Evolutionary conservation across 2,797 vertebrate genomes (phyloP), one percentile per base, ranked within the genome.

Genomic region (Melanotaenia pygmaea): DNA sequence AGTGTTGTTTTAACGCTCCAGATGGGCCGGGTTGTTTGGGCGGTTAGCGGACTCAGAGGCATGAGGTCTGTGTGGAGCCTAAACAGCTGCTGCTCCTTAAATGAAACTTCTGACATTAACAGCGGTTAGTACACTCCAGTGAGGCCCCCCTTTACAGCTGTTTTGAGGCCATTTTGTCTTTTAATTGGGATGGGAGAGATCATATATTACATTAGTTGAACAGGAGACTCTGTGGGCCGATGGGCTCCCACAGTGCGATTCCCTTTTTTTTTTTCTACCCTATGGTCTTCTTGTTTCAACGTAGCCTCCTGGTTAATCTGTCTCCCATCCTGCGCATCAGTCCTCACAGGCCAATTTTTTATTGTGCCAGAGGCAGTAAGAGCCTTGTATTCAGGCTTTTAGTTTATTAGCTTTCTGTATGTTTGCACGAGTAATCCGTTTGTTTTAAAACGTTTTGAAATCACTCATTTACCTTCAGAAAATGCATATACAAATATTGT

Each of bases 31-130:
- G 75, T 72, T 72, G 74, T 66, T 18, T 84, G 84, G 80, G 85
- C 85, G 80, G 83, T 87, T 82, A 83, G 83, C 40, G 24, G 60
- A 70, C 88, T 86, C 70, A 2, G 74, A 90, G 80, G 84, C 84
- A 78, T 47, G 74, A 81, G 78, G 76, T 81, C 82, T 76, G 79
- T 51, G 38, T 65, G 75, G 56, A 83, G 82, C 88, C 84, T 74
- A 87, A 94, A 90, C 93, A 95, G 94, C 95, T 95, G 94, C 92
- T 92, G 87, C 90, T 91, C 91, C 94, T 94, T 94, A 94, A 94
- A 88, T 70, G 90, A 91, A 90, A 90, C 89, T 91, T 93, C 86
- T 94, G 93, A 94, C 92, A 93, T 94, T 93, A 94, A 88, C 90
- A 89, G 90, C 81, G 79, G 93, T 94, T 94, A 93, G 91, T 82